A percentile compares a stretch with the other conserved stretches of the same genome.
Conservation (phyloP, 2,888 invertebrate species). For the Epinotia demarniana region DNA sequence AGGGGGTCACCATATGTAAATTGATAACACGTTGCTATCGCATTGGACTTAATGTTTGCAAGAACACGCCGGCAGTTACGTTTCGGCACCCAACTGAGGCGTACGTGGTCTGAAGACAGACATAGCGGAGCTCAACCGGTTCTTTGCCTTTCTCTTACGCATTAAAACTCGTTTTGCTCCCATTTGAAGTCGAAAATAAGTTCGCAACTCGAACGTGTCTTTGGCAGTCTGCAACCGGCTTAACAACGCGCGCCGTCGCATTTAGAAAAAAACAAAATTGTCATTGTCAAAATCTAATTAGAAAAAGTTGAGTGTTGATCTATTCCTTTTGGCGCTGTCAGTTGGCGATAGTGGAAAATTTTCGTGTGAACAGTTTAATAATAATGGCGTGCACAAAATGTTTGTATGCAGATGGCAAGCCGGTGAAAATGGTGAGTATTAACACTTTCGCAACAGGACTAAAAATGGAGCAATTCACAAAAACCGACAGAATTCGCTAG, state of each 20-base stretch:
- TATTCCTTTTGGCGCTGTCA: conserved; percentile 26
- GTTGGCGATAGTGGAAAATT: conserved; percentile 38
- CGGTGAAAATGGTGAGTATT: conserved; percentile 67
- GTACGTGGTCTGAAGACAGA: conserved; percentile 14
- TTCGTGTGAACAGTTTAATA: conserved; percentile 40
- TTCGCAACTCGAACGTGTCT: conserved; percentile 25
- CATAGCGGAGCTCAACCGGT: conserved; percentile 54
- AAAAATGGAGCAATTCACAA: no score
- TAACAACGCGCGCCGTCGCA: conserved; percentile 3
- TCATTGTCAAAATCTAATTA: conserved; percentile 25
- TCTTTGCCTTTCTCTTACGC: conserved; percentile 54
- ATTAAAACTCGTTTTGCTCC: conserved; percentile 50
- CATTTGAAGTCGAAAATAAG: conserved; percentile 51
- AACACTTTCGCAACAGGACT: no score
- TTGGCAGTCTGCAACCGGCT: conserved; percentile 20
- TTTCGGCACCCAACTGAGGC: not conserved
- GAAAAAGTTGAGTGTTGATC: conserved; percentile 24
- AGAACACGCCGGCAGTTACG: conserved; percentile 45
- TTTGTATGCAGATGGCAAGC: conserved; percentile 60
- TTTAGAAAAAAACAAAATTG: conserved; percentile 16
- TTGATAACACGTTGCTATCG: conserved; percentile 50
- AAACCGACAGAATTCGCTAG: no score
- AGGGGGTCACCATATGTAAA: conserved; percentile 49
- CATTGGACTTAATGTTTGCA: conserved; percentile 45
- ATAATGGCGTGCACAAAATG: conserved; percentile 71